phyloP scores from a whole-genome alignment of 2,797 vertebrate genomes.

The Periparus ater region DNA sequence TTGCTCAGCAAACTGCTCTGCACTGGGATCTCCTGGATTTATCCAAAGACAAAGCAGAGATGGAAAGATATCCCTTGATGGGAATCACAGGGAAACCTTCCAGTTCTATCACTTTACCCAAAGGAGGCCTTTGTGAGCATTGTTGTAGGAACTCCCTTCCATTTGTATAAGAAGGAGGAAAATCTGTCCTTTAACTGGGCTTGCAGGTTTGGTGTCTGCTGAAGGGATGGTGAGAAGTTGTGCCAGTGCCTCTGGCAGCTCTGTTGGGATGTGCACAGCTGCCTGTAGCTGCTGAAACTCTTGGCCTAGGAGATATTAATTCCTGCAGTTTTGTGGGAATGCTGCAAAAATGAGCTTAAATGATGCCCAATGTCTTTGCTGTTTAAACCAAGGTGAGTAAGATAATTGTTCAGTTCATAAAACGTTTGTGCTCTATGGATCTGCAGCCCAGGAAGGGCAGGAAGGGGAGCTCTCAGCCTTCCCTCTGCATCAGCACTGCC shows the following conservation, averaged over 20 bases:
- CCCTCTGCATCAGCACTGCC: background rate
- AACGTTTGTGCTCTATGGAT: background rate
- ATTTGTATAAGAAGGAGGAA: background rate
- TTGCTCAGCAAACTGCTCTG: background rate
- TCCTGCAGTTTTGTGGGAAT: background rate
- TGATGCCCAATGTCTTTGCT: background rate
- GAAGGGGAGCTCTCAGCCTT: background rate
- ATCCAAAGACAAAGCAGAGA: constrained; percentile 15
- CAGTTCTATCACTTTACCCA: background rate
- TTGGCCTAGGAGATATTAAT: background rate
- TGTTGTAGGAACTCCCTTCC: background rate
- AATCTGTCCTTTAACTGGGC: background rate
- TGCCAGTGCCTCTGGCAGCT: background rate
- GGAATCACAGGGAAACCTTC: background rate
- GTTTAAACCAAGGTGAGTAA: background rate
- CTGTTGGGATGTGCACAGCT: background rate
- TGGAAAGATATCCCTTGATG: background rate
- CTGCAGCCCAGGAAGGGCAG: background rate
- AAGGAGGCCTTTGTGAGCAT: background rate
- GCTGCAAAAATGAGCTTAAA: background rate
- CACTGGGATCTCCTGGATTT: background rate
- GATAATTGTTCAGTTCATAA: background rate
- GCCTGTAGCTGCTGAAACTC: background rate
- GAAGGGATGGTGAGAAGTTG: background rate
- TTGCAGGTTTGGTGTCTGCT: background rate